Conservation (phyloP, 2,888 invertebrate species). For the Nephrotoma appendiculata region DNA sequence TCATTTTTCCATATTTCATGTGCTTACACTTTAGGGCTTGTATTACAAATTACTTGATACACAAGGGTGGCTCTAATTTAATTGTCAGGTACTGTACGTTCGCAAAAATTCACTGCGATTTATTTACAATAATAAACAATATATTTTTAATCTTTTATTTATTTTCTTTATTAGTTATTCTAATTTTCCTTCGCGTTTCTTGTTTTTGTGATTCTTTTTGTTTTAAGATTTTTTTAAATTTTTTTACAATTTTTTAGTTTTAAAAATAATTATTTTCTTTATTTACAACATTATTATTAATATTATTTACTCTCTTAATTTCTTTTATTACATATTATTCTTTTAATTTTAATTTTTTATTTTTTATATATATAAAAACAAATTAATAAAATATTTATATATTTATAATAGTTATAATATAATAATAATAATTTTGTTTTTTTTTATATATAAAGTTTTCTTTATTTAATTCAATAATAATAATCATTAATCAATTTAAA, state of each 20-base stretch:
- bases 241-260: background rate
- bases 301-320: background rate
- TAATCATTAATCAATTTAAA: background rate
- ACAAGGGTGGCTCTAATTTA: too few relatives aligned
- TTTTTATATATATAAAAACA: background rate
- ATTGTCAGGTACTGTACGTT: too few relatives aligned
- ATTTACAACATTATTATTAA: background rate
- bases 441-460: background rate
- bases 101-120: too few relatives aligned
- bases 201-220: background rate
- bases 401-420: background rate
- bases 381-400: background rate
- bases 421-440: background rate
- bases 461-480: background rate
- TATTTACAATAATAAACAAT: background rate
- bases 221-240: background rate
- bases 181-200: background rate
- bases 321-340: background rate
- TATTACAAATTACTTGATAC: too few relatives aligned
- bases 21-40: too few relatives aligned
- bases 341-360: background rate
- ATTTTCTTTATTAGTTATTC: background rate
- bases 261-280: constrained; percentile 2
- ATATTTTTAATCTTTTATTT: background rate
- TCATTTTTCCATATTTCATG: too few relatives aligned